Conservation (phyloP, 2,113 vertebrate species). For the Sapajus apella region DNA sequence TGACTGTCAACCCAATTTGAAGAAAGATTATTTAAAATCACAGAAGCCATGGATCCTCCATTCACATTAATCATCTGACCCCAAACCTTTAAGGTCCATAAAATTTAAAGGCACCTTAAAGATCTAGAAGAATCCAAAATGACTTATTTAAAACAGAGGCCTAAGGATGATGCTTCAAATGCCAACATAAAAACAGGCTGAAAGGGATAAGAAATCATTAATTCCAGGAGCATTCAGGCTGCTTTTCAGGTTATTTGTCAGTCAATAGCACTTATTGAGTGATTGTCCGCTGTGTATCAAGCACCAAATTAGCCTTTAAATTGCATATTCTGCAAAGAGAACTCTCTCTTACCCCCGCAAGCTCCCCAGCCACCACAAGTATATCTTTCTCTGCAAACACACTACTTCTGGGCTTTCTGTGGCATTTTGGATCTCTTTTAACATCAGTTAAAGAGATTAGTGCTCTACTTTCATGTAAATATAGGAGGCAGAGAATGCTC, state of each 20-base stretch:
- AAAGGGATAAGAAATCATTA: not conserved
- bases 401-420: not conserved
- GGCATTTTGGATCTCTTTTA: not conserved
- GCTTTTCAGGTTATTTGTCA: not conserved
- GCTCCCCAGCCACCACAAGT: not conserved
- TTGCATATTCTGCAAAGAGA: not conserved
- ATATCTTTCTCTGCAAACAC: not conserved
- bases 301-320: slow-evolving; percentile 49
- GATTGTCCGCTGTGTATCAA: slow-evolving; percentile 30
- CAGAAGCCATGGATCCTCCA: not conserved
- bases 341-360: not conserved
- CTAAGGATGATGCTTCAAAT: not conserved
- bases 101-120: not conserved
- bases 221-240: not conserved
- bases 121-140: not conserved
- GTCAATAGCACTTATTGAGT: slow-evolving; percentile 30
- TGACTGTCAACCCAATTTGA: not conserved
- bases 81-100: not conserved
- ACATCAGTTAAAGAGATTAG: not conserved
- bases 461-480: not conserved
- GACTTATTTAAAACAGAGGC: not conserved
- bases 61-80: not conserved
- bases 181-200: not conserved
- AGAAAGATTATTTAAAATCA: not conserved
- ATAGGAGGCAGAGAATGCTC: not conserved